A percentile compares a stretch with the other conserved stretches of the same genome.
These are phyloP conservation scores for Stigmatopora argus DNA, from an alignment of 2,113 vertebrate species.

Conservation along the genomic window DNA sequence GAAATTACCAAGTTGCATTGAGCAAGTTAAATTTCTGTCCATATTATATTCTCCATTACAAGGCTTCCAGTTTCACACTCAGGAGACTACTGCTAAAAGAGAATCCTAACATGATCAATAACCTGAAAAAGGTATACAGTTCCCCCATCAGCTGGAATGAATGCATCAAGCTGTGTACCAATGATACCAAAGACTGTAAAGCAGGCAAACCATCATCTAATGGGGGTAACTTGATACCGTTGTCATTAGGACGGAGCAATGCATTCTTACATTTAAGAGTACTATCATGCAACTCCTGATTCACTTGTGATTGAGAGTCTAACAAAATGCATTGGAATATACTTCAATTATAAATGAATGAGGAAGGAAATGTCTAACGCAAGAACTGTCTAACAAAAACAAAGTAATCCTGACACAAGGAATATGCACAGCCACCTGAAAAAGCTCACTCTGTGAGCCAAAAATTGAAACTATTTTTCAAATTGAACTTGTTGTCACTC, in stretches of 20 bases:
- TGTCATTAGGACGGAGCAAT: constrained; percentile 11
- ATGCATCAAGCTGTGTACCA: constrained; percentile 17
- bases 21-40: constrained; percentile 28
- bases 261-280: constrained; percentile 27
- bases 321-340: too few relatives aligned
- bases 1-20: not conserved
- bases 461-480: too few relatives aligned
- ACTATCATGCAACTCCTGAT: constrained; percentile 1
- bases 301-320: not conserved
- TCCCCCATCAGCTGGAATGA: constrained; percentile 27
- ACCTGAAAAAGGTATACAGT: constrained; percentile 21
- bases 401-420: too few relatives aligned
- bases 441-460: too few relatives aligned
- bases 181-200: constrained; percentile 9
- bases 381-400: too few relatives aligned
- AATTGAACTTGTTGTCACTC: too few relatives aligned
- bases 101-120: constrained; percentile 46
- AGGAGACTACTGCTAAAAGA: constrained; percentile 25
- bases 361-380: too few relatives aligned
- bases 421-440: too few relatives aligned
- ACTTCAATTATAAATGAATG: too few relatives aligned
- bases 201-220: constrained; percentile 24
- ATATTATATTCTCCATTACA: constrained; percentile 17
- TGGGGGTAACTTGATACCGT: constrained; percentile 36
- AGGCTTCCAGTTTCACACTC: constrained; percentile 30